These are phyloP conservation scores for Epinephelus malabaricus DNA, from an alignment of 2,797 vertebrate species.

Conservation along the genomic window DNA sequence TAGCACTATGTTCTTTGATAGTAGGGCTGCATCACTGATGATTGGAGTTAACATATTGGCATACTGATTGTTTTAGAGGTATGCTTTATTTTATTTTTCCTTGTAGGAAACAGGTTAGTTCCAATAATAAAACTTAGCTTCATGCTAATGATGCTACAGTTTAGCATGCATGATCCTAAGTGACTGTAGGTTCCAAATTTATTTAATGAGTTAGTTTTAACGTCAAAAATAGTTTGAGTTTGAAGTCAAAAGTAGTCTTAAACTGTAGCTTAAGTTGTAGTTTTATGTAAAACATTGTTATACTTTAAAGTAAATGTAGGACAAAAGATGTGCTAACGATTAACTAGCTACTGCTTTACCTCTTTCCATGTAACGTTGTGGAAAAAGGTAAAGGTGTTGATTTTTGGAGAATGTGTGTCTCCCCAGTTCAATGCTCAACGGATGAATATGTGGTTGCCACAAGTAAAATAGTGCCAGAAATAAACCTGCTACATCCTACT, in stretches of 20 bases:
- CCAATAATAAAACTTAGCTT: not conserved
- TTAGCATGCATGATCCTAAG: not conserved
- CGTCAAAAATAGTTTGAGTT: not conserved
- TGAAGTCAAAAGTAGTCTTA: no score
- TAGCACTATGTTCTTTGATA: not conserved
- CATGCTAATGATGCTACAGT: slow-evolving; percentile 6
- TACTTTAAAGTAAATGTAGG: not conserved
- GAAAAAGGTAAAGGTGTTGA: not conserved
- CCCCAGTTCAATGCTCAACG: not conserved
- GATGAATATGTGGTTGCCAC: not conserved
- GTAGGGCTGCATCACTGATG: not conserved
- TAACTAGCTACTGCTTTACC: not conserved
- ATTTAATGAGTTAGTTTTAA: not conserved
- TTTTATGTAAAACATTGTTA: not conserved
- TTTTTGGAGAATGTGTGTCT: not conserved
- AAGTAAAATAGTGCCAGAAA: not conserved
- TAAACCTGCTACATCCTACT: not conserved
- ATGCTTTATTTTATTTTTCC: not conserved
- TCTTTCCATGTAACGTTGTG: not conserved
- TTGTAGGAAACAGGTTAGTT: not conserved
- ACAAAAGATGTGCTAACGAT: no score
- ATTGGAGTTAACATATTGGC: not conserved
- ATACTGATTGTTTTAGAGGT: not conserved
- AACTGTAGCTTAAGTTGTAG: no score
- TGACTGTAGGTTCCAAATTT: not conserved